Percentiles rank a stretch among this genome's conserved stretches.
phyloP scores from a whole-genome alignment of 2,797 vertebrate species.

The Muscicapa comitata region DNA sequence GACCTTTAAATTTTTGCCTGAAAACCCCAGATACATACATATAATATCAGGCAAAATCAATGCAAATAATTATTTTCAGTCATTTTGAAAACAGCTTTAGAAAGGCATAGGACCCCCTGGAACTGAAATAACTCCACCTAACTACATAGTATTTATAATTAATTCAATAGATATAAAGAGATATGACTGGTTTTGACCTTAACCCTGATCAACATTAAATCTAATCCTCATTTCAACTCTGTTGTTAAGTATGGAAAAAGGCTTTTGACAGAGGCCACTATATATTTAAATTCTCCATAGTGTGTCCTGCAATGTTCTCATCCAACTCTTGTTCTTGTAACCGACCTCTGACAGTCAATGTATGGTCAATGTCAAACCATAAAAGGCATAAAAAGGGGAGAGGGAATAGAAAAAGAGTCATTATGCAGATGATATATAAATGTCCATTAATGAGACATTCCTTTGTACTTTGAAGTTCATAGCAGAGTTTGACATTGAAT shows the following conservation, averaged over 20 bases:
- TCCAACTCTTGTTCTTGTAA: background rate
- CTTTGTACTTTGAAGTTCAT: background rate
- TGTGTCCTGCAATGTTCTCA: background rate
- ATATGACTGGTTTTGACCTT: background rate
- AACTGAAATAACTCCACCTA: background rate
- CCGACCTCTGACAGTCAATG: background rate
- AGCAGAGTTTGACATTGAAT: background rate
- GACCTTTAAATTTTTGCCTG: background rate
- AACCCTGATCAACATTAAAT: background rate
- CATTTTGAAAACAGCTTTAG: background rate
- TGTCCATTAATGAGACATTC: constrained; percentile 18
- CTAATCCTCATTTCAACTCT: background rate
- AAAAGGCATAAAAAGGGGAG: background rate
- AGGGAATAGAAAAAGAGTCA: background rate
- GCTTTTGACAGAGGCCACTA: background rate
- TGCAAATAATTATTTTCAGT: background rate
- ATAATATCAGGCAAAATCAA: background rate
- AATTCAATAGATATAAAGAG: background rate
- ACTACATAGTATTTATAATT: background rate
- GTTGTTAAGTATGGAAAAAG: background rate
- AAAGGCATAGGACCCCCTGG: background rate
- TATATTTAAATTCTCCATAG: constrained; percentile 20
- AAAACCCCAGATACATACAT: background rate
- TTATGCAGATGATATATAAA: constrained; percentile 45
- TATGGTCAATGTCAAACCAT: background rate